phyloP scores from a whole-genome alignment of 2,888 invertebrate genomes.

The Anodontia alba region DNA sequence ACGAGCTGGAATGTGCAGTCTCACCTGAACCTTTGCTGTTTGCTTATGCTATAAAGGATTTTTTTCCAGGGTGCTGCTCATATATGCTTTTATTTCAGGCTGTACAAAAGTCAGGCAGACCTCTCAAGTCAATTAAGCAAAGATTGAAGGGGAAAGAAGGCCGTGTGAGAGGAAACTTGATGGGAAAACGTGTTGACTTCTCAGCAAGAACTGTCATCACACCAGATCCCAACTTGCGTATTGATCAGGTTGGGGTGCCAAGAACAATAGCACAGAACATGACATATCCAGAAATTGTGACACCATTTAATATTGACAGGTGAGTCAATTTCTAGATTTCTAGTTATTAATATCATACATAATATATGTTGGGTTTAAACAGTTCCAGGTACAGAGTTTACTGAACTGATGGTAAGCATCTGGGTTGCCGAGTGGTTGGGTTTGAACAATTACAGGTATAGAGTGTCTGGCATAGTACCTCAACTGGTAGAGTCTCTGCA shows the following conservation, averaged over 20 bases:
- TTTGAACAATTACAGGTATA: no score
- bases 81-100: slow-evolving; percentile 86
- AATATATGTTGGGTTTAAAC: slow-evolving; percentile 3
- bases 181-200: slow-evolving; percentile 99
- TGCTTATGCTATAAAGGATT: no score
- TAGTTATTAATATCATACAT: neutral
- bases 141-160: slow-evolving; percentile 99
- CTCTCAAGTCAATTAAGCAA: slow-evolving; percentile 98
- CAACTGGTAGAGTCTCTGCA: no score
- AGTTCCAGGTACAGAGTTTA: no score
- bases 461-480: no score
- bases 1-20: no score
- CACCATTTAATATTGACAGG: slow-evolving; percentile 99
- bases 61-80: no score
- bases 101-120: slow-evolving; percentile 99
- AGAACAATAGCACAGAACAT: slow-evolving; percentile 99
- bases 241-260: slow-evolving; percentile 99
- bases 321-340: no score
- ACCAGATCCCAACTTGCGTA: slow-evolving; percentile 89
- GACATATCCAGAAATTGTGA: slow-evolving; percentile 99
- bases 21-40: no score
- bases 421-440: no score
- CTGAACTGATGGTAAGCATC: no score
- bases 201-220: slow-evolving; percentile 97
- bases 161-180: slow-evolving; percentile 98